Evolutionary conservation across 2,888 invertebrate species (phyloP).

Genomic region (Meiosimyza decipiens): DNA sequence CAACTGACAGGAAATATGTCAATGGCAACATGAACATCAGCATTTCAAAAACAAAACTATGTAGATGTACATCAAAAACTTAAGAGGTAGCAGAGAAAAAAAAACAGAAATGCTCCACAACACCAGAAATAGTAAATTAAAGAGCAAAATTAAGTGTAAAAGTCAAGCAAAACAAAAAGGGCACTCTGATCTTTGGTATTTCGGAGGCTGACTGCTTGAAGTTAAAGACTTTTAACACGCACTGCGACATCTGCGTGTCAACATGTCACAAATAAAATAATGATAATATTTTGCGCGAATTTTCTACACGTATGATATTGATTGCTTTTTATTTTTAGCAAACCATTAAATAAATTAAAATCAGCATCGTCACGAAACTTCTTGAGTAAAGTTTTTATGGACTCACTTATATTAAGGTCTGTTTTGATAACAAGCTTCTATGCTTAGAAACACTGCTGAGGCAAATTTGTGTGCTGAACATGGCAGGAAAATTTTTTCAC

Average conservation of each 20-base stretch:
- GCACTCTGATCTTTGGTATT: too few relatives aligned
- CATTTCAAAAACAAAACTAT: not conserved
- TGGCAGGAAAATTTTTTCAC: too few relatives aligned
- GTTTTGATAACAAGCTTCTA: too few relatives aligned
- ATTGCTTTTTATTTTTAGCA: not conserved
- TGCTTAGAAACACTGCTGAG: too few relatives aligned
- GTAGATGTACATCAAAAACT: not conserved
- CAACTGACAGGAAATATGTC: constrained; percentile 22
- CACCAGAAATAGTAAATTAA: not conserved
- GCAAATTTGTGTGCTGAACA: too few relatives aligned
- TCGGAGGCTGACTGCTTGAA: too few relatives aligned
- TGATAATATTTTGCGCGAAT: too few relatives aligned
- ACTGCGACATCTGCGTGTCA: not conserved
- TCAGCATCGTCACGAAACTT: not conserved
- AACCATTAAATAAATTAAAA: not conserved
- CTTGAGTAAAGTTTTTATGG: not conserved
- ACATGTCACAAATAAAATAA: not conserved
- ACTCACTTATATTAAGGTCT: too few relatives aligned
- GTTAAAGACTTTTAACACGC: too few relatives aligned
- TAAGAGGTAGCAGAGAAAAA: not conserved
- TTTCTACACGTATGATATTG: not conserved
- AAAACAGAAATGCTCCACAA: not conserved
- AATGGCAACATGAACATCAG: constrained; percentile 3
- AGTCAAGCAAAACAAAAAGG: not conserved
- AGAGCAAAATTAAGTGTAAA: not conserved